Conservation (phyloP, 2,797 vertebrate genomes). For the Sparidentex hasta region DNA sequence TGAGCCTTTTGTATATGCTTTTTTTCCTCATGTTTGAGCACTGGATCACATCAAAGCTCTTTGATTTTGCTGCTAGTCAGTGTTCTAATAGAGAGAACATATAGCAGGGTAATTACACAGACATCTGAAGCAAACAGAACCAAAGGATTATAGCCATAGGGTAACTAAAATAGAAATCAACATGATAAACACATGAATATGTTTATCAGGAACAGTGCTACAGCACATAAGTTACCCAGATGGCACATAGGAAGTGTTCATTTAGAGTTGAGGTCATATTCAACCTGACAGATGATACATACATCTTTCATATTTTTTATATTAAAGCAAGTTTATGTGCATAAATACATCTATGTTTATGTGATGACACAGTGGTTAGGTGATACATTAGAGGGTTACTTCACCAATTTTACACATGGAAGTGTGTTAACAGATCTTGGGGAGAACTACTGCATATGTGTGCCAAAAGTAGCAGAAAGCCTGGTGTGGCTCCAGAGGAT, state of each 20-base stretch:
- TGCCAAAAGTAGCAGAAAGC: too few species aligned
- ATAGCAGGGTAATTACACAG: not conserved
- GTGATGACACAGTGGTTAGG: not conserved
- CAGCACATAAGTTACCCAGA: not conserved
- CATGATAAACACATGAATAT: not conserved
- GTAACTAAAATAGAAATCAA: not conserved
- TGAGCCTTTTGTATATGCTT: slow-evolving; percentile 16
- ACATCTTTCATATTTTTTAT: not conserved
- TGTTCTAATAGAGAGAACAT: not conserved
- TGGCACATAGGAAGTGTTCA: not conserved
- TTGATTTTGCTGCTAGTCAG: not conserved
- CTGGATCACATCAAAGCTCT: not conserved
- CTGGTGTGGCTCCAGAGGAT: too few species aligned
- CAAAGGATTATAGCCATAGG: not conserved
- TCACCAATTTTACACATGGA: too few species aligned
- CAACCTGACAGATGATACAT: too few species aligned
- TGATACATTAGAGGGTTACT: not conserved
- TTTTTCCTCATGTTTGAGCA: slow-evolving; percentile 13
- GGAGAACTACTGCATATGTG: too few species aligned
- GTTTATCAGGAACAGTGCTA: not conserved
- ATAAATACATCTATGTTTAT: not conserved
- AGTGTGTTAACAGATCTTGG: too few species aligned
- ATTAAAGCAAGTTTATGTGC: not conserved
- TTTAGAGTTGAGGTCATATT: too few species aligned
- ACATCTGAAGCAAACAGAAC: not conserved